Percentiles rank a stretch among this genome's conserved stretches.
phyloP scores from a whole-genome alignment of 2,797 vertebrate species.

The Babyrousa celebensis region DNA sequence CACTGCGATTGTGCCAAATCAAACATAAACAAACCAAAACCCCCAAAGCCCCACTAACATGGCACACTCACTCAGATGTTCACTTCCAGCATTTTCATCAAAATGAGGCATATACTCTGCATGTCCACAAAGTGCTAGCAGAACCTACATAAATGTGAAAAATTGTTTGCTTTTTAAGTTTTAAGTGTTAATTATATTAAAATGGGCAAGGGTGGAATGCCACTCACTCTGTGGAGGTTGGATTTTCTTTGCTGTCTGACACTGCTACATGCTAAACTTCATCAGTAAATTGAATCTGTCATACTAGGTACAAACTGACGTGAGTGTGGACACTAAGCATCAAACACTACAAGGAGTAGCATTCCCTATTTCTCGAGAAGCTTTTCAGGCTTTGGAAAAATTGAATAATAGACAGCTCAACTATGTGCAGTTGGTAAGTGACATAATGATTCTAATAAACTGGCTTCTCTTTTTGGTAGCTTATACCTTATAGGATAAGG shows the following conservation, averaged over 20 bases:
- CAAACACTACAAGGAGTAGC: slow-evolving; percentile 98
- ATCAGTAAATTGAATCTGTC: slow-evolving; percentile 65
- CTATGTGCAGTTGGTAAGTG: slow-evolving; percentile 98
- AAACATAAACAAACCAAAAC: background rate
- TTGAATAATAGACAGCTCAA: slow-evolving; percentile 95
- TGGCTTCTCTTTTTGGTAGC: background rate
- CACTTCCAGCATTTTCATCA: slow-evolving; percentile 49
- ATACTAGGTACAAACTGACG: slow-evolving; percentile 96
- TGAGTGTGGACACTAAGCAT: slow-evolving; percentile 97
- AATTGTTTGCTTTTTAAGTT: slow-evolving; percentile 58
- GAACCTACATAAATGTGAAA: slow-evolving; percentile 44
- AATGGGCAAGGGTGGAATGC: slow-evolving; percentile 25
- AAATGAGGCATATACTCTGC: slow-evolving; percentile 64
- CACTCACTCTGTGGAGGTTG: slow-evolving; percentile 26
- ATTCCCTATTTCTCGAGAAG: slow-evolving; percentile 96
- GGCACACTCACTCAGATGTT: background rate
- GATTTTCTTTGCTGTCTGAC: slow-evolving; percentile 61
- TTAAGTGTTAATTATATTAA: slow-evolving; percentile 43
- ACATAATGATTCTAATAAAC: background rate
- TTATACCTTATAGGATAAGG: background rate
- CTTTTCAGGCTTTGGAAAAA: slow-evolving; percentile 94
- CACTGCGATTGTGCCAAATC: slow-evolving; percentile 36
- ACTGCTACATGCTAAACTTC: slow-evolving; percentile 41
- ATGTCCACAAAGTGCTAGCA: slow-evolving; percentile 65
- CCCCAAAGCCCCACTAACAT: background rate